phyloP scores from a whole-genome alignment of 1,140 invertebrate species.

The Gryllus bimaculatus region DNA sequence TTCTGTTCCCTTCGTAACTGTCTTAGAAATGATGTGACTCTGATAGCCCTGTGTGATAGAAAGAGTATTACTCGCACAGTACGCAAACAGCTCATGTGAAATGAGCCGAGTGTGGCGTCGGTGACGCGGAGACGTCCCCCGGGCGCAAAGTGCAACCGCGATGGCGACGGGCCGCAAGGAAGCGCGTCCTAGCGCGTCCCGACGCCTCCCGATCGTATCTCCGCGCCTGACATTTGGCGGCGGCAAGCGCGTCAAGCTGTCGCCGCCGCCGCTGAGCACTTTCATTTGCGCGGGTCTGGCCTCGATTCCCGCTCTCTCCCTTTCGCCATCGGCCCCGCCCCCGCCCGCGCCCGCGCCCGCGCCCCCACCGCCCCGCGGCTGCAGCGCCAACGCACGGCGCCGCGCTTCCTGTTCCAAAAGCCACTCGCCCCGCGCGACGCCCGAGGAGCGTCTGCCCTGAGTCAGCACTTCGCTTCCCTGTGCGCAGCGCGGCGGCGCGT shows the following conservation, averaged over 20 bases:
- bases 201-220: not conserved
- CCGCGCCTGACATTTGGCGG: not conserved
- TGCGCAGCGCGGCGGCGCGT: not conserved
- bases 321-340: not conserved
- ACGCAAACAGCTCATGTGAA: too few species aligned
- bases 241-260: not conserved
- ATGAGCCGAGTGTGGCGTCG: too few species aligned
- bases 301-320: not conserved
- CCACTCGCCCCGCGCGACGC: not conserved
- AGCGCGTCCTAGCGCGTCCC: not conserved
- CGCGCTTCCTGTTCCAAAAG: not conserved
- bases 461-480: not conserved
- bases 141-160: too few species aligned
- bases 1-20: too few species aligned
- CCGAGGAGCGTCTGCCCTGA: not conserved
- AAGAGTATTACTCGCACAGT: too few species aligned
- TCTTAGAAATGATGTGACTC: too few species aligned
- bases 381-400: not conserved
- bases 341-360: too few species aligned
- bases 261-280: not conserved
- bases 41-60: too few species aligned
- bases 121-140: too few species aligned
- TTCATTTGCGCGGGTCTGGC: not conserved
- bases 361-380: not conserved
- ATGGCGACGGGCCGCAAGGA: not conserved